phyloP scores from a whole-genome alignment of 1,140 invertebrate species.

The Aphis gossypii region DNA sequence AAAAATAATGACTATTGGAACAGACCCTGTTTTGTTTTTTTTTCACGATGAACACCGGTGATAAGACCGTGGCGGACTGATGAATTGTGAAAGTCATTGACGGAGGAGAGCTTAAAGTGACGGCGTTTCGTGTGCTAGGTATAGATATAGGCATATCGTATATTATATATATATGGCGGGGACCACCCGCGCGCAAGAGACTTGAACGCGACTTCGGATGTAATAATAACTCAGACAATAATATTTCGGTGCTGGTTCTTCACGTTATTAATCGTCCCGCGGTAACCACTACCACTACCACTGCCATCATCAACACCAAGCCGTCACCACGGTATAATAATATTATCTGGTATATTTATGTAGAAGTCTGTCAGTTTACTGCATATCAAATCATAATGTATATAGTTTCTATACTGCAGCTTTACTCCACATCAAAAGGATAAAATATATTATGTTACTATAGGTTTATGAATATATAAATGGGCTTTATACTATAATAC shows the following conservation, averaged over 20 bases:
- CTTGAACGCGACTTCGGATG: slow-evolving; percentile 56
- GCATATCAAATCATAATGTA: neutral
- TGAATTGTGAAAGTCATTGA: slow-evolving; percentile 53
- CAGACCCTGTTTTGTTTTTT: neutral
- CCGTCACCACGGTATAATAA: neutral
- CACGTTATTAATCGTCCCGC: slow-evolving; percentile 32
- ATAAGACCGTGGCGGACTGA: neutral
- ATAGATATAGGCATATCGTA: neutral
- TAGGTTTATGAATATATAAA: neutral
- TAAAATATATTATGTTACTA: slow-evolving; percentile 1
- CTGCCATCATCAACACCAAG: neutral
- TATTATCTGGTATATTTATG: slow-evolving; percentile 14
- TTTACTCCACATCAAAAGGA: neutral
- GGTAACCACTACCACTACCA: neutral
- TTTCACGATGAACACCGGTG: slow-evolving; percentile 11
- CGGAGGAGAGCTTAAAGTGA: slow-evolving; percentile 45
- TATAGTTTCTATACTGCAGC: neutral
- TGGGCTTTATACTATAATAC: neutral
- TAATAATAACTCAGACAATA: slow-evolving; percentile 56
- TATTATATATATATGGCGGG: neutral
- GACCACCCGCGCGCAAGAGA: slow-evolving; percentile 55
- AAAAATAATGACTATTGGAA: neutral
- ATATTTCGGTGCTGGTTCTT: slow-evolving; percentile 32
- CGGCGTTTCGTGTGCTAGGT: neutral
- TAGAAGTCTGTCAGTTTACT: slow-evolving; percentile 7